phyloP scores from a whole-genome alignment of 1,140 invertebrate species.

The Rhynchophorus ferrugineus region DNA sequence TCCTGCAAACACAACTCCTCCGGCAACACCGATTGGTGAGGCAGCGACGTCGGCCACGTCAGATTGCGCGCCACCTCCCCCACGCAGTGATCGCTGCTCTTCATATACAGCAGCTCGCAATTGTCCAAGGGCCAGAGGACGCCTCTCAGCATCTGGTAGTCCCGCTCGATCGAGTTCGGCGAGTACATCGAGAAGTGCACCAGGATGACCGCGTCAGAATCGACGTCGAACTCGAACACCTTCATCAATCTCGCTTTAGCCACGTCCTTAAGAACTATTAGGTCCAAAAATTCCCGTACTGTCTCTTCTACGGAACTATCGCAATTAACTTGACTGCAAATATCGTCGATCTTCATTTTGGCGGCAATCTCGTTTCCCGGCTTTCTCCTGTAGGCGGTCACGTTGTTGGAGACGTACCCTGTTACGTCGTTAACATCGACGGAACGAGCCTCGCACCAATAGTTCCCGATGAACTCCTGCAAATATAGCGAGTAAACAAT shows the following conservation, averaged over 20 bases:
- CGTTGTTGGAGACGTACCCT: conserved; percentile 26
- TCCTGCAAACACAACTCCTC: conserved; percentile 45
- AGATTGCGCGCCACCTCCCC: conserved; percentile 18
- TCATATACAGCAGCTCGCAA: conserved; percentile 24
- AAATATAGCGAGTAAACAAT: conserved; percentile 32
- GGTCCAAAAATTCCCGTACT: conserved; percentile 1
- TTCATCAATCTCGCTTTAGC: conserved; percentile 27
- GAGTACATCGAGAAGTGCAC: conserved; percentile 27
- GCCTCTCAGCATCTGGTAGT: conserved; percentile 9
- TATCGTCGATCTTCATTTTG: conserved; percentile 21
- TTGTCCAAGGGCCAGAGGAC: conserved; percentile 12
- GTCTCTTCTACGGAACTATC: not conserved
- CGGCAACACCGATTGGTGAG: conserved; percentile 39
- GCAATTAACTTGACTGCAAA: conserved; percentile 17
- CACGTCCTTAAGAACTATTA: conserved; percentile 1
- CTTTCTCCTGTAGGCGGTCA: conserved; percentile 31
- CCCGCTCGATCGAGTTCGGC: conserved; percentile 25
- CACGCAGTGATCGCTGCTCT: conserved; percentile 26
- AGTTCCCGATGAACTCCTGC: conserved; percentile 39
- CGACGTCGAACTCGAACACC: conserved; percentile 19
- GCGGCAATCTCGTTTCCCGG: conserved; percentile 37
- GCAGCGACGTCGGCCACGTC: conserved; percentile 37
- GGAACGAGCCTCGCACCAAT: conserved; percentile 43
- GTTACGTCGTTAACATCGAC: conserved; percentile 30
- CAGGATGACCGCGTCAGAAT: conserved; percentile 28